Evolutionary conservation across 2,888 invertebrate species (phyloP).

Genomic region (Hypercompe scribonia): DNA sequence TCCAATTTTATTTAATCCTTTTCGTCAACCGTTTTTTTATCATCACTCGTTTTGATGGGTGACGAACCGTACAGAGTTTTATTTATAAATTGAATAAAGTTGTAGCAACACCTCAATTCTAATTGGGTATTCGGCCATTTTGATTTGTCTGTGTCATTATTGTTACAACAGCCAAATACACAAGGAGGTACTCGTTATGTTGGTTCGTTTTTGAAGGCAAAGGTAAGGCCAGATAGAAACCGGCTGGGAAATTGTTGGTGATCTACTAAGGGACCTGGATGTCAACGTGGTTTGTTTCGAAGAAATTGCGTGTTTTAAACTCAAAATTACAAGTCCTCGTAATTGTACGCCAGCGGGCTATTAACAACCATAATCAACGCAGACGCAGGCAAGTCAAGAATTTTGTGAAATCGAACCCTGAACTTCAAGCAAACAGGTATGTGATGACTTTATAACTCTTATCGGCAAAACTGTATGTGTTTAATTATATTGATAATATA

Average conservation of each 20-base stretch:
- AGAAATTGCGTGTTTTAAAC: slow-evolving; percentile 63
- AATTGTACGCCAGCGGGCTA: slow-evolving; percentile 51
- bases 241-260: slow-evolving; percentile 18
- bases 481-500: too few relatives aligned
- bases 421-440: slow-evolving; percentile 19
- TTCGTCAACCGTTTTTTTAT: slow-evolving; percentile 48
- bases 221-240: slow-evolving; percentile 23
- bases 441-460: neutral
- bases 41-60: slow-evolving; percentile 50
- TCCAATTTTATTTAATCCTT: slow-evolving; percentile 51
- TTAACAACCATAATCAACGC: slow-evolving; percentile 48
- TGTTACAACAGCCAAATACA: slow-evolving; percentile 28
- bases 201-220: slow-evolving; percentile 11
- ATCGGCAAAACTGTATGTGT: too few relatives aligned
- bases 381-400: slow-evolving; percentile 33
- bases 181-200: neutral
- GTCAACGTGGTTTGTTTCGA: slow-evolving; percentile 61
- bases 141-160: slow-evolving; percentile 19
- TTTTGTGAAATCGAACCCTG: slow-evolving; percentile 39
- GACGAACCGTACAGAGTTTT: slow-evolving; percentile 46
- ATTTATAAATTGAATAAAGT: slow-evolving; percentile 43
- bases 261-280: slow-evolving; percentile 41
- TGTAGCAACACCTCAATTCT: slow-evolving; percentile 21
- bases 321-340: slow-evolving; percentile 54
- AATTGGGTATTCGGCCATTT: slow-evolving; percentile 15